These are phyloP conservation scores for Toxotes lorentzi DNA, from an alignment of 2,797 vertebrate genomes.

Conservation along the genomic window DNA sequence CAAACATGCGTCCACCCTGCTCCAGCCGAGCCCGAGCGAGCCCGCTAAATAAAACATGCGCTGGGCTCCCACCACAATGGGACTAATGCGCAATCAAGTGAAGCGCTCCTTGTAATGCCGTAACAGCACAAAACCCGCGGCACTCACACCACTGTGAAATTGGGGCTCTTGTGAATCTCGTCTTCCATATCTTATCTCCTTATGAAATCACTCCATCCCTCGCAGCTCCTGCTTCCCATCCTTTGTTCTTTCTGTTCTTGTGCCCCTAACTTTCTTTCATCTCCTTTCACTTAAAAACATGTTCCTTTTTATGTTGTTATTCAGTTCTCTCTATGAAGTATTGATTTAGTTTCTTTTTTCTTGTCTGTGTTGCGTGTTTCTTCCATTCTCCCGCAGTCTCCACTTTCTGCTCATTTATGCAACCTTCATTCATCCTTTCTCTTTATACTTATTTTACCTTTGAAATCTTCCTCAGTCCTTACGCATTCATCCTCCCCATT, in stretches of 20 bases:
- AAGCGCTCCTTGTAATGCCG: conserved; percentile 47
- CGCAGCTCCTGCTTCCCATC: conserved; percentile 29
- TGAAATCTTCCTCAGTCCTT: conserved; percentile 39
- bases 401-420: conserved; percentile 7
- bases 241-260: conserved; percentile 59
- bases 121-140: conserved; percentile 40
- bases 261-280: conserved; percentile 54
- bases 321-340: conserved; percentile 25
- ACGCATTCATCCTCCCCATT: background rate
- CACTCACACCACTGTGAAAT: conserved; percentile 68
- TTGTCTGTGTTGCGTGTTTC: conserved; percentile 19
- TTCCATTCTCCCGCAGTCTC: background rate
- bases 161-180: conserved; percentile 56
- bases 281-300: conserved; percentile 22
- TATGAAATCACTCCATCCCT: conserved; percentile 52
- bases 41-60: conserved; percentile 73
- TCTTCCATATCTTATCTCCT: conserved; percentile 62
- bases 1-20: conserved; percentile 52
- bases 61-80: conserved; percentile 51
- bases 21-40: conserved; percentile 18
- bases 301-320: conserved; percentile 45
- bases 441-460: conserved; percentile 13
- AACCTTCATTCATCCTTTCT: conserved; percentile 42
- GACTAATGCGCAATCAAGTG: conserved; percentile 64
- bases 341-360: conserved; percentile 28